A percentile compares a stretch with the other conserved stretches of the same genome.
Conservation (phyloP, 2,797 vertebrate genomes). For the Bryconaethiops microstoma region DNA sequence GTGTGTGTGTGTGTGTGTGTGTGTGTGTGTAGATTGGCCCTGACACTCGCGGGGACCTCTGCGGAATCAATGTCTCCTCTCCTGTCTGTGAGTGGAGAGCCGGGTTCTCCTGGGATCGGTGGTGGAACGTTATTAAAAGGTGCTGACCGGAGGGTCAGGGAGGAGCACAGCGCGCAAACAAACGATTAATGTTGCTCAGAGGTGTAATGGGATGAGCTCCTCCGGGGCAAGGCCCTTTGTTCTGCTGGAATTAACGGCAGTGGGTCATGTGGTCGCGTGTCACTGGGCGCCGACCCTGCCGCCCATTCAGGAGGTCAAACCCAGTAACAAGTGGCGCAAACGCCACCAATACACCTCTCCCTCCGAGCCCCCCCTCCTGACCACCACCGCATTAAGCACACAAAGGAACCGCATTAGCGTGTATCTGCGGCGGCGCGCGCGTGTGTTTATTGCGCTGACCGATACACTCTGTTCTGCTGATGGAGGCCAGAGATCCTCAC, state of each 20-base stretch:
- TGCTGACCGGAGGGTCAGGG: slow-evolving; percentile 67
- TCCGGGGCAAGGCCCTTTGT: slow-evolving; percentile 74
- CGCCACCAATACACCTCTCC: slow-evolving; percentile 38
- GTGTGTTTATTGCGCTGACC: not conserved
- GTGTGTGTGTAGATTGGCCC: not conserved
- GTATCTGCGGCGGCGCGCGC: slow-evolving; percentile 25
- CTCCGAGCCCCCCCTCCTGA: slow-evolving; percentile 50
- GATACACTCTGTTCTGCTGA: not conserved
- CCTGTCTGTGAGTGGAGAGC: slow-evolving; percentile 27
- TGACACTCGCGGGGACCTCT: not conserved
- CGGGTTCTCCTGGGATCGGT: slow-evolving; percentile 52
- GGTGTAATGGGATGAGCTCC: slow-evolving; percentile 79
- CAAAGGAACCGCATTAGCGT: slow-evolving; percentile 45
- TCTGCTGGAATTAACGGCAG: slow-evolving; percentile 80
- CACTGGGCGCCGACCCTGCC: slow-evolving; percentile 74
- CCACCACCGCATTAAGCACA: slow-evolving; percentile 40
- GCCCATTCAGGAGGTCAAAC: slow-evolving; percentile 73
- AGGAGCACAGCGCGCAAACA: slow-evolving; percentile 64
- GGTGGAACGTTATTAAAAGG: slow-evolving; percentile 55
- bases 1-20: not conserved
- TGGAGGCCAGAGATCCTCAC: not conserved
- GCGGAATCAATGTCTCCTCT: slow-evolving; percentile 37
- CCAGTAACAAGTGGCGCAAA: slow-evolving; percentile 56
- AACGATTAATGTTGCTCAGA: slow-evolving; percentile 82
- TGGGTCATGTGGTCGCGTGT: slow-evolving; percentile 84